Percentiles rank a stretch among this genome's conserved stretches.
Conservation (phyloP, 2,797 vertebrate species). For the Myoxocephalus aenaeus region DNA sequence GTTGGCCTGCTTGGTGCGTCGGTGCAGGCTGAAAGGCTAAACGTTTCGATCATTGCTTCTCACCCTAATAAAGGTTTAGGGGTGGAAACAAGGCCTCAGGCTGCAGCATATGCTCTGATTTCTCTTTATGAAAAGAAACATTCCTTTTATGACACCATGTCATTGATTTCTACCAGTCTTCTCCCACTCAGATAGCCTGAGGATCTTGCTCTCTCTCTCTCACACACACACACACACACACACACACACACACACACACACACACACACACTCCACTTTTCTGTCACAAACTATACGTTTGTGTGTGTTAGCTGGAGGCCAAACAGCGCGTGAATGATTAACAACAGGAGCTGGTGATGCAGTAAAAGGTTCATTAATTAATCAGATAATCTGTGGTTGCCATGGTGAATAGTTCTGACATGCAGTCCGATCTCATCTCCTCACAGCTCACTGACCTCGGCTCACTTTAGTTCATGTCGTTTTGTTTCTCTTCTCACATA, state of each 20-base stretch:
- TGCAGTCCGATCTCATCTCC: constrained; percentile 63
- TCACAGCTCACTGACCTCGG: constrained; percentile 22
- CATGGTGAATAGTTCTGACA: constrained; percentile 70
- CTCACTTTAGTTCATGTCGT: background rate
- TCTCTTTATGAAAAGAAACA: constrained; percentile 23
- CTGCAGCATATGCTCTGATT: constrained; percentile 55
- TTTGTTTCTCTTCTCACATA: background rate
- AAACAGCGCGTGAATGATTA: constrained; percentile 72
- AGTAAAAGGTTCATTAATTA: constrained; percentile 84
- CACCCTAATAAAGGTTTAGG: background rate
- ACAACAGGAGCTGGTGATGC: constrained; percentile 60
- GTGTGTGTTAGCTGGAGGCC: constrained; percentile 66
- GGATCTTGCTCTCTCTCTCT: constrained; percentile 15
- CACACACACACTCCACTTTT: constrained; percentile 20
- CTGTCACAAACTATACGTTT: background rate
- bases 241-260: constrained; percentile 15
- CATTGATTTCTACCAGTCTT: constrained; percentile 56
- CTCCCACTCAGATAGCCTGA: constrained; percentile 20
- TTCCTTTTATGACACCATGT: constrained; percentile 51
- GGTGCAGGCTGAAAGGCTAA: constrained; percentile 9
- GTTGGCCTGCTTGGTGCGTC: background rate
- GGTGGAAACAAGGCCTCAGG: constrained; percentile 33
- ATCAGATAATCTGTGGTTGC: constrained; percentile 79
- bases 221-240: constrained; percentile 14
- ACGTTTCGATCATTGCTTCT: constrained; percentile 32